These are phyloP conservation scores for Craniophora ligustri DNA, from an alignment of 2,888 invertebrate species.

Conservation along the genomic window DNA sequence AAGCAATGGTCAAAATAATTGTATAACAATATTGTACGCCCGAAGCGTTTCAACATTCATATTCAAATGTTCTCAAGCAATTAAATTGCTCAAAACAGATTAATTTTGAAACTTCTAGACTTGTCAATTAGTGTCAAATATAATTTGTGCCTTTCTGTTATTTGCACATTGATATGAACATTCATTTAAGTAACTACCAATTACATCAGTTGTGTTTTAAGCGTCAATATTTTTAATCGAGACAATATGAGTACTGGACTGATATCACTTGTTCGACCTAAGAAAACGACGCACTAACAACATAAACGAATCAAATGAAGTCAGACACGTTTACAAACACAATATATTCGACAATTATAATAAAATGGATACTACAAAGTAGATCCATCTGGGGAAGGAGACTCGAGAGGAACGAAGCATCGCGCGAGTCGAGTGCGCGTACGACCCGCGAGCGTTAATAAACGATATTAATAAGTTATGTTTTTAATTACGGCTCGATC, in stretches of 20 bases:
- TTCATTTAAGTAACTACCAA: too few species aligned
- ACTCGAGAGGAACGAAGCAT: slow-evolving; percentile 28
- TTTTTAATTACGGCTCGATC: slow-evolving; percentile 86
- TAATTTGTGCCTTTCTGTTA: slow-evolving; percentile 3
- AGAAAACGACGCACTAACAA: slow-evolving; percentile 9
- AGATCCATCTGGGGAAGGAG: slow-evolving; percentile 48
- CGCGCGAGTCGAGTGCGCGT: slow-evolving; percentile 34
- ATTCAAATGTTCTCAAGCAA: slow-evolving; percentile 12
- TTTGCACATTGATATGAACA: neutral
- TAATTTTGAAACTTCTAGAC: slow-evolving; percentile 26
- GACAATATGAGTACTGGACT: too few species aligned
- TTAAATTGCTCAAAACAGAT: slow-evolving; percentile 29
- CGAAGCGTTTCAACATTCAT: slow-evolving; percentile 15
- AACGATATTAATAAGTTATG: slow-evolving; percentile 88
- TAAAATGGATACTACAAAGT: slow-evolving; percentile 46
- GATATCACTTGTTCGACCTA: neutral
- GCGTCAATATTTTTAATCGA: too few species aligned
- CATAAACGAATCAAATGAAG: slow-evolving; percentile 51
- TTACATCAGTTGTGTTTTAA: too few species aligned
- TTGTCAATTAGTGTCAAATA: slow-evolving; percentile 40
- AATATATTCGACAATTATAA: slow-evolving; percentile 44
- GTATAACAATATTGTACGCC: slow-evolving; percentile 22
- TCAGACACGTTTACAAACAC: slow-evolving; percentile 40
- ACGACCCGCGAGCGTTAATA: slow-evolving; percentile 84
- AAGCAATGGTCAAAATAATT: slow-evolving; percentile 39